phyloP scores from a whole-genome alignment of 2,888 invertebrate genomes.

The Embidobia sp. region DNA sequence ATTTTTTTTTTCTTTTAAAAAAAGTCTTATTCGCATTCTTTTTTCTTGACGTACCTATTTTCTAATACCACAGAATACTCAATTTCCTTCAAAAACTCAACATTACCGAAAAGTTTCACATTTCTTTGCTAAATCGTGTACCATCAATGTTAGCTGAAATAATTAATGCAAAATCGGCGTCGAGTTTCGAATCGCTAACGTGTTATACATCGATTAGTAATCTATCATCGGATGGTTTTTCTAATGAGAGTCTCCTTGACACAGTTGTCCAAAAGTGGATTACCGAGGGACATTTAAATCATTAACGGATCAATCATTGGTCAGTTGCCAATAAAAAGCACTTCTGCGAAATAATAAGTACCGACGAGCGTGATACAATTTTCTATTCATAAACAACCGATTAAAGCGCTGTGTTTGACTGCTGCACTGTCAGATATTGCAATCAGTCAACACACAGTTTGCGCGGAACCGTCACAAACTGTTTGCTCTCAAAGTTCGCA shows the following conservation, averaged over 20 bases:
- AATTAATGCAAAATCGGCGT: conserved; percentile 13
- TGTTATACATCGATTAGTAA: conserved; percentile 19
- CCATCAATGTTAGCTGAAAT: neutral
- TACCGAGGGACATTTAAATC: conserved; percentile 43
- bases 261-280: conserved; percentile 42
- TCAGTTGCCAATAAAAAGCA: conserved; percentile 19
- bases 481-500: conserved; percentile 3
- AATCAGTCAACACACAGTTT: conserved; percentile 6
- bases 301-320: conserved; percentile 32
- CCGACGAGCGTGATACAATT: neutral
- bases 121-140: no score
- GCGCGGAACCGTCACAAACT: neutral
- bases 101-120: no score
- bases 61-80: no score
- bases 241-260: conserved; percentile 50
- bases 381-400: conserved; percentile 8
- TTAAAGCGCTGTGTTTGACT: no score
- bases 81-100: no score
- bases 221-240: conserved; percentile 26
- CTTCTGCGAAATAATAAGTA: conserved; percentile 14
- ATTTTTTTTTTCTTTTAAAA: no score
- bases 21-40: no score
- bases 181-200: conserved; percentile 15
- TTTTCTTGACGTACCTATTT: no score
- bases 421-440: conserved; percentile 4